Percentiles rank a stretch among this genome's conserved stretches.
phyloP scores from a whole-genome alignment of 2,797 vertebrate genomes.

The Borostomias antarcticus region DNA sequence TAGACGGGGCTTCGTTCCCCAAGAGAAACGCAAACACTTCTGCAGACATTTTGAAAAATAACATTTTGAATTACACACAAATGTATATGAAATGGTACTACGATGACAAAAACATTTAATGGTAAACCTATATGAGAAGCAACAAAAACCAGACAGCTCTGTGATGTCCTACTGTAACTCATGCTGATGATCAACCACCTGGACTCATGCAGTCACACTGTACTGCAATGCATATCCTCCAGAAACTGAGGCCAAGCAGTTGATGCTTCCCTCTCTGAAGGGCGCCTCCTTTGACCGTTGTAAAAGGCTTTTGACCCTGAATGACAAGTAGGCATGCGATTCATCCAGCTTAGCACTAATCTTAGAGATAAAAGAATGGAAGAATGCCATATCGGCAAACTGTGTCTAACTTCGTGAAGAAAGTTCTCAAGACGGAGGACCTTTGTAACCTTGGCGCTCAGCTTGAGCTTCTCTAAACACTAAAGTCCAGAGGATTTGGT shows the following conservation, averaged over 20 bases:
- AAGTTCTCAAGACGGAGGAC: not conserved
- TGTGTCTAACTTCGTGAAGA: slow-evolving; percentile 3
- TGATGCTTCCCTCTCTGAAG: not conserved
- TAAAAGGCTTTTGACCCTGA: slow-evolving; percentile 21
- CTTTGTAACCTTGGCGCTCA: slow-evolving; percentile 14
- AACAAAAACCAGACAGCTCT: not conserved
- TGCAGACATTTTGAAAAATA: too few species aligned
- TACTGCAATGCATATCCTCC: not conserved
- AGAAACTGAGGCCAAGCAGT: not conserved
- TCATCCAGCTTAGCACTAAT: slow-evolving; percentile 13
- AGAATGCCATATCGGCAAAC: slow-evolving; percentile 3
- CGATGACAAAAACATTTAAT: too few species aligned
- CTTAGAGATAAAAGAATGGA: slow-evolving; percentile 18
- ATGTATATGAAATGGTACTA: too few species aligned
- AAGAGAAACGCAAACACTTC: not conserved
- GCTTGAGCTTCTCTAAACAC: not conserved
- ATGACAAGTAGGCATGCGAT: slow-evolving; percentile 12
- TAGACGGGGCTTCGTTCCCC: too few species aligned
- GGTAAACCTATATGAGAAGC: not conserved
- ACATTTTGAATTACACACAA: too few species aligned
- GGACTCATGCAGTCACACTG: not conserved
- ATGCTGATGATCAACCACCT: not conserved
- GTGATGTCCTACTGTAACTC: not conserved
- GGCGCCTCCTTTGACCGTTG: not conserved
- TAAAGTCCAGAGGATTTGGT: slow-evolving; percentile 16